phyloP scores from a whole-genome alignment of 2,113 vertebrate species.

The Heterochromis multidens region DNA sequence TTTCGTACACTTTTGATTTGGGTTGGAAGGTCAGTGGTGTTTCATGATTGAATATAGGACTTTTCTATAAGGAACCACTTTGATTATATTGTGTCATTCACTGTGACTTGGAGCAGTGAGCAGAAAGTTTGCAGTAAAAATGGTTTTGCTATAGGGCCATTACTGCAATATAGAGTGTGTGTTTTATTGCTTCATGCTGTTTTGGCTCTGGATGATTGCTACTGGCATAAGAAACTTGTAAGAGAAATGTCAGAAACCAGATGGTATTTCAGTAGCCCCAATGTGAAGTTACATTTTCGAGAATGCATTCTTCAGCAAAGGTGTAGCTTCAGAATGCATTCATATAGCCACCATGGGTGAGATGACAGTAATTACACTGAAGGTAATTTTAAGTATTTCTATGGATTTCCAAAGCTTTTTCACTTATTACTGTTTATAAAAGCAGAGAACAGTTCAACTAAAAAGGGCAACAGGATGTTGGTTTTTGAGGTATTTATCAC shows the following conservation, averaged over 20 bases:
- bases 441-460: slow-evolving; percentile 8
- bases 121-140: not conserved
- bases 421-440: not conserved
- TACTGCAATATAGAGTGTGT: not conserved
- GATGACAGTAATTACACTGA: not conserved
- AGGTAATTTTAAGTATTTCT: not conserved
- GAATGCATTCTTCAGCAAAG: not conserved
- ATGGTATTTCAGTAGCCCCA: not conserved
- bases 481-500: not conserved
- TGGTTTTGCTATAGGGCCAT: not conserved
- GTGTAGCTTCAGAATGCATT: not conserved
- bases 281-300: not conserved
- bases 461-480: not conserved
- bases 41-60: not conserved
- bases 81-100: not conserved
- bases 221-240: not conserved
- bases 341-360: not conserved
- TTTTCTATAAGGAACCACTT: not conserved
- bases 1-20: not conserved
- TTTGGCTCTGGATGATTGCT: not conserved
- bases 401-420: not conserved
- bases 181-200: not conserved
- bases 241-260: not conserved
- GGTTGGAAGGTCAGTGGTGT: not conserved
- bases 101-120: not conserved